Percentiles rank a stretch among this genome's conserved stretches.
Evolutionary conservation across 1,140 invertebrate species (phyloP).

Genomic region (Aplysia californica): DNA sequence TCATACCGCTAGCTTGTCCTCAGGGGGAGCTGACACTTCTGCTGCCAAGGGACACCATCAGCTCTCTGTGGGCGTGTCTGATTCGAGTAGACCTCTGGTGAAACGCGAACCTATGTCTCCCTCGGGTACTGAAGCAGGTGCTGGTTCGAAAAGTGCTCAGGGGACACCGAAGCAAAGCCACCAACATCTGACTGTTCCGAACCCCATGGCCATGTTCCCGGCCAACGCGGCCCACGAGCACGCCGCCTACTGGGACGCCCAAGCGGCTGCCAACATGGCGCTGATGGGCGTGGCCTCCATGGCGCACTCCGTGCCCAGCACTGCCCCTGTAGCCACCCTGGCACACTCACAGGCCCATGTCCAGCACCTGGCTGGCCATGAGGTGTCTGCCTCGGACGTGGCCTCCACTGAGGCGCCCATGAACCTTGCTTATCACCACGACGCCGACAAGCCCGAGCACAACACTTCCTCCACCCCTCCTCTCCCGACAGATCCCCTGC

Average conservation of each 20-base stretch:
- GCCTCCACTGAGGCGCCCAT: slow-evolving; percentile 12
- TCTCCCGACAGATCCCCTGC: slow-evolving; percentile 3
- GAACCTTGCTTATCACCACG: slow-evolving; percentile 27
- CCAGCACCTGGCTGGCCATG: slow-evolving; percentile 21
- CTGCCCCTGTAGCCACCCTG: slow-evolving; percentile 1
- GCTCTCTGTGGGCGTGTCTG: slow-evolving; percentile 20
- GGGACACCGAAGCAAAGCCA: not conserved
- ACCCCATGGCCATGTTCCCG: not conserved
- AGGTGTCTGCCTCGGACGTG: not conserved
- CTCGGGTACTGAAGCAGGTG: too few species aligned
- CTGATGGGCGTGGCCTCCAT: not conserved
- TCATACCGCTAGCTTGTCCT: too few species aligned
- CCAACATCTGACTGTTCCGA: not conserved
- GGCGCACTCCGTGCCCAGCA: not conserved
- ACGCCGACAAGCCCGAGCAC: slow-evolving; percentile 3
- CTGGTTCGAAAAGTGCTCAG: too few species aligned
- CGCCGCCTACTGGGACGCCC: slow-evolving; percentile 15
- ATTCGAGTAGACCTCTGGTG: slow-evolving; percentile 24
- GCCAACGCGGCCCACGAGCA: slow-evolving; percentile 8
- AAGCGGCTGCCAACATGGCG: slow-evolving; percentile 13
- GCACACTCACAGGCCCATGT: slow-evolving; percentile 20
- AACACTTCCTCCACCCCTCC: not conserved
- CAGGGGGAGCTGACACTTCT: not conserved
- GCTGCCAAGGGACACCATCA: slow-evolving; percentile 1
- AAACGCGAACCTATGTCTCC: slow-evolving; percentile 26